Conservation (phyloP, 2,888 invertebrate species). For the Cybosia mesomella region DNA sequence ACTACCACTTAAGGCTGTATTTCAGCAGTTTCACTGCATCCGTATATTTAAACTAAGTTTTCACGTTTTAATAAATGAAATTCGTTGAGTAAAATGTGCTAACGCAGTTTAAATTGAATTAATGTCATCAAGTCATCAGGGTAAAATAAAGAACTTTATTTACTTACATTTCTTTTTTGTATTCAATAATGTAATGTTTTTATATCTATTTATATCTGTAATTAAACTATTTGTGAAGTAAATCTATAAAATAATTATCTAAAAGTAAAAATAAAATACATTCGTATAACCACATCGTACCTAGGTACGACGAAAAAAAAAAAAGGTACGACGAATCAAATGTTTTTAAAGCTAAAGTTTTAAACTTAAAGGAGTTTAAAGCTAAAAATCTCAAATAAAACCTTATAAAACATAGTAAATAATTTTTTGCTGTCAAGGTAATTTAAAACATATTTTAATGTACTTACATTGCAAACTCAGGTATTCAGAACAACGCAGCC, state of each 20-base stretch:
- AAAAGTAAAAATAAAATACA: too few relatives aligned
- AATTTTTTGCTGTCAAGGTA: not conserved
- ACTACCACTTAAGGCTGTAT: not conserved
- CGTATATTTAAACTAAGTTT: not conserved
- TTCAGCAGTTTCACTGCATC: not conserved
- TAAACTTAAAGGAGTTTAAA: too few relatives aligned
- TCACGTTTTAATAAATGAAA: not conserved
- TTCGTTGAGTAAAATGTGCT: not conserved
- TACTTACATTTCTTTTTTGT: too few relatives aligned
- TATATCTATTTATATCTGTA: too few relatives aligned
- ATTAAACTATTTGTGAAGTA: too few relatives aligned
- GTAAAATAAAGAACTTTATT: too few relatives aligned
- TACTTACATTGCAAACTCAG: constrained; percentile 58
- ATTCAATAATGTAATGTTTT: too few relatives aligned
- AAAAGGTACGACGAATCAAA: not conserved
- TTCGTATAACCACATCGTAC: too few relatives aligned
- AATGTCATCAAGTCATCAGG: not conserved
- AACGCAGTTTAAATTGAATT: not conserved
- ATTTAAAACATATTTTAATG: constrained; percentile 20
- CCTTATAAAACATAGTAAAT: not conserved
- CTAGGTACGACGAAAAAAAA: too few relatives aligned
- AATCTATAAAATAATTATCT: too few relatives aligned
- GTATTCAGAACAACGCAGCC: constrained; percentile 49
- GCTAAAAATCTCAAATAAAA: too few relatives aligned
- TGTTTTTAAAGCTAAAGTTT: not conserved